A percentile compares a stretch with the other conserved stretches of the same genome.
Evolutionary conservation across 2,888 invertebrate species (phyloP).

Genomic region (Escarpia spicata): DNA sequence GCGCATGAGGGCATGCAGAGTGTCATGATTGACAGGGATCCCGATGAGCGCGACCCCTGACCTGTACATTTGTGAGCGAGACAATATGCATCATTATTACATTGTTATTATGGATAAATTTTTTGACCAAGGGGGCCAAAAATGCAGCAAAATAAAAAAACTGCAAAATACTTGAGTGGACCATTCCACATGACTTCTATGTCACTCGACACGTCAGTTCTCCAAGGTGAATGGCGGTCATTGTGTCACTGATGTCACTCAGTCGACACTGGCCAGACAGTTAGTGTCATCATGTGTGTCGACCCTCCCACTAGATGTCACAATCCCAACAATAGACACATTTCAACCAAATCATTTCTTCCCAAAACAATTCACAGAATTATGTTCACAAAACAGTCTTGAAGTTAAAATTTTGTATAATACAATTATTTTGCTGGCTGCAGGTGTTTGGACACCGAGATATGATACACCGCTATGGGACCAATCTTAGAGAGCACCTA

Average conservation of each 20-base stretch:
- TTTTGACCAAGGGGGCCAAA: too few species aligned
- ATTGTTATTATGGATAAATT: too few species aligned
- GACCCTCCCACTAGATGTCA: not conserved
- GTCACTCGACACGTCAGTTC: not conserved
- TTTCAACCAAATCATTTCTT: not conserved
- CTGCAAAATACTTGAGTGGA: slow-evolving; percentile 25
- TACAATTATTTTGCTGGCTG: too few species aligned
- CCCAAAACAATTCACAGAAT: not conserved
- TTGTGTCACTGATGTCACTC: not conserved
- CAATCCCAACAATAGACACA: not conserved
- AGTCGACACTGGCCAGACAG: not conserved
- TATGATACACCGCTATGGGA: too few species aligned
- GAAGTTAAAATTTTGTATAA: too few species aligned
- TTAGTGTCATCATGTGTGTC: not conserved
- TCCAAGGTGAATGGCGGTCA: not conserved
- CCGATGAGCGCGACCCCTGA: slow-evolving; percentile 77
- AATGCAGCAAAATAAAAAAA: too few species aligned
- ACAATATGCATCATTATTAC: not conserved
- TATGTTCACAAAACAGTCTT: too few species aligned
- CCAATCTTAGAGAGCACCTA: too few species aligned
- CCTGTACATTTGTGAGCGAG: slow-evolving; percentile 46
- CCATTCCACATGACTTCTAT: not conserved
- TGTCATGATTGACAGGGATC: slow-evolving; percentile 75
- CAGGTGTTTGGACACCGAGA: too few species aligned
- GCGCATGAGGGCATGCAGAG: slow-evolving; percentile 75